Base-by-base conservation (phyloP, 1,140 invertebrate species). In the Hydropsyche tenuis region DNA sequence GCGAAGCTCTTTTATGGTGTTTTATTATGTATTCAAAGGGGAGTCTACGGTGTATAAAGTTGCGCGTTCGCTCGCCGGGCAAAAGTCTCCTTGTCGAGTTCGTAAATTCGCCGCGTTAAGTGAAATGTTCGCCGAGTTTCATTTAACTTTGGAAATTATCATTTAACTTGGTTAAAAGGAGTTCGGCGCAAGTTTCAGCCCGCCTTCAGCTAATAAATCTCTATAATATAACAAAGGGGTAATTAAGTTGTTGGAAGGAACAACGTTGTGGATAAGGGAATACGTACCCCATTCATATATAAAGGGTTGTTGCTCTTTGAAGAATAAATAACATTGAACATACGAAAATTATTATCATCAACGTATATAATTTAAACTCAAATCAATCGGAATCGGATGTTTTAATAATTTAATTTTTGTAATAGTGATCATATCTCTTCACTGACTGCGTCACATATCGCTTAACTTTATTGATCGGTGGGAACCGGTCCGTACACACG, bases 71-170 rank as follows among this genome's bases (percentile, higher is more conserved):
- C 22, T 53, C 11, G 51, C 51, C 16, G 51, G 20, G 14, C 20
- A 68, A 76, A 76, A 63, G 72, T 45, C 46, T 3, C 30, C 30
- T 37, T 70, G 71, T 9, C 71, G 56, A 71, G 64, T 77, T 73
- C 76, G 74, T 77, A 77, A 77, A 77, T 77, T 69, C 22, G 56
- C 11, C 9, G 16, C 48, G 69, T 71, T 77, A 77, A 77, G 76
- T 77, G 76, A 77, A 77, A 73, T 71, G 66, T 53, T 75, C 71
- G 72, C 73, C 18, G 45, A 77, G 73, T 73, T 74, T 69, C 70
- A 73, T 77, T 77, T 72, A 75, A 77, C 70, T 77, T 77, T 69
- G 76, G 64, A 75, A 77, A 77, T 77, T 74, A 77, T 77, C 76
- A 74, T 77, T 77, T 77, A 77, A 77, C 69, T 77, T 75, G 63